phyloP scores from a whole-genome alignment of 2,797 vertebrate species.

The Anabas testudineus region DNA sequence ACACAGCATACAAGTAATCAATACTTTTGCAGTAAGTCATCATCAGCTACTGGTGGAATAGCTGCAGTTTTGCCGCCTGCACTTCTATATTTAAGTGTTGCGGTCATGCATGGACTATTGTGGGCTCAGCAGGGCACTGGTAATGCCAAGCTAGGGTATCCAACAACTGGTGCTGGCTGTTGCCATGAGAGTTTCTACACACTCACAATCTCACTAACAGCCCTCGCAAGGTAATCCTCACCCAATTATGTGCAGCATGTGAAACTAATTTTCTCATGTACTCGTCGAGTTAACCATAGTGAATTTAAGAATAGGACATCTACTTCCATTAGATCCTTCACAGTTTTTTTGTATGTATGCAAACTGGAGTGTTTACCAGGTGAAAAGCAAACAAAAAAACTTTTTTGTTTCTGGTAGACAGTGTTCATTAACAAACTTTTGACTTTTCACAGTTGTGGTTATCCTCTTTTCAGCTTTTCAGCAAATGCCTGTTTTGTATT shows the following conservation, averaged over 20 bases:
- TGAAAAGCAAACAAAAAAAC: background rate
- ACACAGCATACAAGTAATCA: background rate
- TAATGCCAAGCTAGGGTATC: constrained; percentile 69
- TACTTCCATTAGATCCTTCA: background rate
- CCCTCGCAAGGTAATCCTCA: constrained; percentile 48
- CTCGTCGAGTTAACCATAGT: constrained; percentile 25
- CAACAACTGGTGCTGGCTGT: constrained; percentile 67
- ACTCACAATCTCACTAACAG: constrained; percentile 41
- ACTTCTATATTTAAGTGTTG: constrained; percentile 74
- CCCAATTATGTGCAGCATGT: constrained; percentile 38
- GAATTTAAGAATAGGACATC: constrained; percentile 1
- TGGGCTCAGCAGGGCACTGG: constrained; percentile 66
- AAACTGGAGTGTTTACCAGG: no score
- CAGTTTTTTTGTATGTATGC: background rate
- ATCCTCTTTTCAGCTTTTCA: constrained; percentile 24
- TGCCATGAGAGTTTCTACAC: constrained; percentile 62
- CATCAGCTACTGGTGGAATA: constrained; percentile 35
- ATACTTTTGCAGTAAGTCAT: background rate
- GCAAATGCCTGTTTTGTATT: constrained; percentile 19
- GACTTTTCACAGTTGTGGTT: constrained; percentile 1
- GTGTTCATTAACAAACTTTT: background rate
- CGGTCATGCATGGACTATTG: constrained; percentile 73
- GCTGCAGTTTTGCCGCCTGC: constrained; percentile 54
- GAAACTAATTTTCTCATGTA: constrained; percentile 39
- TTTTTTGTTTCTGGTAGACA: background rate